phyloP scores from a whole-genome alignment of 2,888 invertebrate genomes.

The Oligia strigilis region DNA sequence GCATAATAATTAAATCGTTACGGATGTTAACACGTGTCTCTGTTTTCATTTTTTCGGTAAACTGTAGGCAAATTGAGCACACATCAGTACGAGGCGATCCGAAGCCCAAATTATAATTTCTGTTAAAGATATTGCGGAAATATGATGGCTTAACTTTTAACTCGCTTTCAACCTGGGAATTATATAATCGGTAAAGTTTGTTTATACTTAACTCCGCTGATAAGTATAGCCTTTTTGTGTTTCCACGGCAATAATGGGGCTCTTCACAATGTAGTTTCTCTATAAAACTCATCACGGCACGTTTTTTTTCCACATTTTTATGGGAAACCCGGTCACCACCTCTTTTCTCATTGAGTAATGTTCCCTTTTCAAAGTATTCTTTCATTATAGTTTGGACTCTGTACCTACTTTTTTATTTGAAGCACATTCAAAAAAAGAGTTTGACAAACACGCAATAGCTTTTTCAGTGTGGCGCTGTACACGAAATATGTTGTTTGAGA shows the following conservation, averaged over 20 bases:
- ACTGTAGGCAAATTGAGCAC: no score
- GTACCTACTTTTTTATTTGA: constrained; percentile 15
- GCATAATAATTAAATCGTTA: no score
- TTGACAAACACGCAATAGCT: constrained; percentile 12
- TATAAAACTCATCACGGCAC: constrained; percentile 9
- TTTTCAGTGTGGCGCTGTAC: constrained; percentile 14
- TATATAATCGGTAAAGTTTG: no score
- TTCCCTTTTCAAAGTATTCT: constrained; percentile 25
- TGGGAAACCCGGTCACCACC: constrained; percentile 28
- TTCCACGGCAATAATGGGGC: constrained; percentile 15
- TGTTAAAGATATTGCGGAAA: no score
- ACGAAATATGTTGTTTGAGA: constrained; percentile 10
- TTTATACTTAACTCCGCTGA: no score
- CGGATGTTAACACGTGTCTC: no score
- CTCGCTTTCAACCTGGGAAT: no score
- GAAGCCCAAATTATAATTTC: no score
- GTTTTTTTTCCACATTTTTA: constrained; percentile 4
- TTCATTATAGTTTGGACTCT: constrained; percentile 23
- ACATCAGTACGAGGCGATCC: no score
- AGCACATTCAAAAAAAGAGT: constrained; percentile 13
- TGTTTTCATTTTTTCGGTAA: no score
- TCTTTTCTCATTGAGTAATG: constrained; percentile 18
- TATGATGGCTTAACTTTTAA: no score
- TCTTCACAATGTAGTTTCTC: constrained; percentile 21
- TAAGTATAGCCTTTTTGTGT: background rate